Evolutionary conservation across 1,140 invertebrate genomes (phyloP).

Genomic region (Nasonia giraulti): DNA sequence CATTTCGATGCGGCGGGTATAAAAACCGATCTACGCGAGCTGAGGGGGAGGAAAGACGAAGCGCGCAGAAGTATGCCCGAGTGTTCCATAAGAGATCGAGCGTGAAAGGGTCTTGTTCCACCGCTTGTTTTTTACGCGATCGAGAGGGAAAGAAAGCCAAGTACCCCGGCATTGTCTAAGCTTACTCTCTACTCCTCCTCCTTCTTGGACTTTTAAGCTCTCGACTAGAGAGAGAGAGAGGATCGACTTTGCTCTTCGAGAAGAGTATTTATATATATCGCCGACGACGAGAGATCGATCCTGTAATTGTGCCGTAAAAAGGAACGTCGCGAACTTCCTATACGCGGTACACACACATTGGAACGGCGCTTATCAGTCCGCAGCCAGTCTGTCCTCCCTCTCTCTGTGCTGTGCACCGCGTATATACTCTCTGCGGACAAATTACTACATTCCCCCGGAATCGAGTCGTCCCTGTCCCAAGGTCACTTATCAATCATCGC

Average conservation of each 20-base stretch:
- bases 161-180: neutral
- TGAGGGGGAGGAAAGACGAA: conserved; percentile 42
- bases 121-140: neutral
- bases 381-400: neutral
- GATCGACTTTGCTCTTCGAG: no score
- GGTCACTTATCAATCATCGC: conserved; percentile 37
- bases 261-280: neutral
- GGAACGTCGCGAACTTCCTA: no score
- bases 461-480: conserved; percentile 9
- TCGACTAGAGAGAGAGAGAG: neutral
- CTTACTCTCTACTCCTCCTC: neutral
- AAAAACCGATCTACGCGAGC: neutral
- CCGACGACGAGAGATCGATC: no score
- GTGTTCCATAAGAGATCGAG: conserved; percentile 34
- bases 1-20: neutral
- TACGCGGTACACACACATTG: neutral
- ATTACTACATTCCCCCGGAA: conserved; percentile 22
- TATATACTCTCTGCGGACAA: conserved; percentile 13
- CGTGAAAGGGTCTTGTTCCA: neutral
- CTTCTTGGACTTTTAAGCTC: neutral
- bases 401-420: no score
- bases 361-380: conserved; percentile 4
- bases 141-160: neutral
- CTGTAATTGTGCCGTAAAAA: no score
- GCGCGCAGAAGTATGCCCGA: conserved; percentile 23